Conservation (phyloP, 2,888 invertebrate genomes). For the Cyrtodaria siliqua region DNA sequence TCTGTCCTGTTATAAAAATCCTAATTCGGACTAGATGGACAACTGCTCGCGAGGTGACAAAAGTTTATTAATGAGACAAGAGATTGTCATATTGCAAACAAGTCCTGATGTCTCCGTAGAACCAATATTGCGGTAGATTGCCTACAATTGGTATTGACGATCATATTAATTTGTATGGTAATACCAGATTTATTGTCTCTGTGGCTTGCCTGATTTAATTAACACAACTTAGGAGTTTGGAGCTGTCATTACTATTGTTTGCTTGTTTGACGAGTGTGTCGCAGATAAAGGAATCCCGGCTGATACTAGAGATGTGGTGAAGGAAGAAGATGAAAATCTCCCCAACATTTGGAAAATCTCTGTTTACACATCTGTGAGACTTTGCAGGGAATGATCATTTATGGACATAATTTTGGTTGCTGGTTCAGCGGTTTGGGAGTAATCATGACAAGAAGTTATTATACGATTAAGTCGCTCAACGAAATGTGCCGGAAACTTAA, state of each 20-base stretch:
- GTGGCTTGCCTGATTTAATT: constrained; percentile 27
- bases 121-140: constrained; percentile 1
- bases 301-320: constrained; percentile 28
- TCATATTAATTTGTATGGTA: constrained; percentile 23
- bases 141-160: constrained; percentile 9
- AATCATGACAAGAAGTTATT: constrained; percentile 25
- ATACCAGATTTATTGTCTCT: constrained; percentile 48
- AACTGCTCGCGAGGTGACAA: too few species aligned
- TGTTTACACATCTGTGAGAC: constrained; percentile 62
- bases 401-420: constrained; percentile 9
- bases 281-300: constrained; percentile 42
- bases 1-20: too few species aligned
- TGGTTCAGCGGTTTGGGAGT: too few species aligned
- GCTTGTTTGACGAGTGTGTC: constrained; percentile 45
- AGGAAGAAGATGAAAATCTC: neutral
- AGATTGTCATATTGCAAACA: neutral
- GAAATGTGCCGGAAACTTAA: constrained; percentile 41
- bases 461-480: constrained; percentile 35
- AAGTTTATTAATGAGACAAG: neutral
- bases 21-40: too few species aligned
- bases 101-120: neutral
- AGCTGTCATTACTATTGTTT: constrained; percentile 36
- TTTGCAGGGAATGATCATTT: constrained; percentile 1
- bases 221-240: constrained; percentile 26
- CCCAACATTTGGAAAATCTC: neutral